A percentile compares a stretch with the other conserved stretches of the same genome.
phyloP scores from a whole-genome alignment of 2,888 invertebrate genomes.

The Amblyteles armatorius region DNA sequence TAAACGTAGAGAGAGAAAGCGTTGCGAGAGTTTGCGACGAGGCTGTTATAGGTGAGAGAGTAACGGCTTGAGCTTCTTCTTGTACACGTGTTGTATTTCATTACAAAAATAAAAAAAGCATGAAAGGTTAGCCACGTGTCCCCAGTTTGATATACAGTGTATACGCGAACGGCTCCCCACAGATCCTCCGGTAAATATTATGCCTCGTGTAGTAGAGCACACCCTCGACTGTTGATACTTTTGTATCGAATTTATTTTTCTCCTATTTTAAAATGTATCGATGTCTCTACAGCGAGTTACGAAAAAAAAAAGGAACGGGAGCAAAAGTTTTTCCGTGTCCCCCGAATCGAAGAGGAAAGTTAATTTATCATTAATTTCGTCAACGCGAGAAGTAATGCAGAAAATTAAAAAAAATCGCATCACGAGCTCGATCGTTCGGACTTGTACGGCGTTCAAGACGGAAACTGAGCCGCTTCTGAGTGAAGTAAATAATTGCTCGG shows the following conservation, averaged over 20 bases:
- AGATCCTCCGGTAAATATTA: conserved; percentile 11
- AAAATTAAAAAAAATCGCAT: not conserved
- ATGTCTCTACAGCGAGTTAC: not conserved
- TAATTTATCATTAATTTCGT: not conserved
- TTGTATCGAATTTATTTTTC: not conserved
- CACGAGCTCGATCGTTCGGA: conserved; percentile 53
- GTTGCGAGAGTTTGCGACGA: not conserved
- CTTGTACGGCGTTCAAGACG: conserved; percentile 47
- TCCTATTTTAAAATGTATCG: conserved; percentile 6
- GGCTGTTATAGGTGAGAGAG: conserved; percentile 27
- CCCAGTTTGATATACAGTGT: not conserved
- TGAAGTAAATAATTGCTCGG: conserved; percentile 72
- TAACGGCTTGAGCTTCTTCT: conserved; percentile 20
- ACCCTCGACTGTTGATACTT: not conserved
- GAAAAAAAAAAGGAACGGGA: not conserved
- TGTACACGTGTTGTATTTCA: not conserved
- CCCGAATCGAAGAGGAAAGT: not conserved
- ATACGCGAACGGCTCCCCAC: not conserved
- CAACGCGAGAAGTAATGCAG: not conserved
- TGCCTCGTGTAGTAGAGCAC: not conserved
- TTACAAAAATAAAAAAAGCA: conserved; percentile 49
- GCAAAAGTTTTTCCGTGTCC: not conserved
- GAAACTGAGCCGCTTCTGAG: conserved; percentile 69
- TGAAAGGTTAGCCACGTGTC: not conserved
- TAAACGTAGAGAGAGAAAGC: conserved; percentile 11